A percentile compares a stretch with the other conserved stretches of the same genome.
phyloP scores from a whole-genome alignment of 2,888 invertebrate species.

The Notocelia uddmanniana region DNA sequence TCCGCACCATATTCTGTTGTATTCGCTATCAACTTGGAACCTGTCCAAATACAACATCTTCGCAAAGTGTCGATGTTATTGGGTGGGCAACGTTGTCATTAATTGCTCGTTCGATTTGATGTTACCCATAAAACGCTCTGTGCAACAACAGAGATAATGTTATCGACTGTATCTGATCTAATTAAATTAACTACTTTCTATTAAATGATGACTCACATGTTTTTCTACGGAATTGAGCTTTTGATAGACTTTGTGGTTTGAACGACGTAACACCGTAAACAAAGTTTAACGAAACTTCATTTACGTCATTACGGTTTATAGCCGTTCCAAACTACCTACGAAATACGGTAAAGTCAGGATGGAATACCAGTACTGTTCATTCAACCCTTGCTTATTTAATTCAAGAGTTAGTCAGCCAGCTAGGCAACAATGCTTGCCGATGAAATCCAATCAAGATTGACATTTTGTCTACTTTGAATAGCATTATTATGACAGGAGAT shows the following conservation, averaged over 20 bases:
- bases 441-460: constrained; percentile 6
- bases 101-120: constrained; percentile 44
- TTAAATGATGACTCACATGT: constrained; percentile 32
- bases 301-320: constrained; percentile 36
- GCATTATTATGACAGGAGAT: no score
- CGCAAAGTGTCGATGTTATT: constrained; percentile 45
- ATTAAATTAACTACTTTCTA: constrained; percentile 41
- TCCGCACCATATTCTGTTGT: background rate
- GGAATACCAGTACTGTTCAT: constrained; percentile 9
- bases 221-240: constrained; percentile 21
- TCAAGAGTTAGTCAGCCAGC: background rate
- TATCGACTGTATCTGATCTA: constrained; percentile 34
- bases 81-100: constrained; percentile 46
- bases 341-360: constrained; percentile 1
- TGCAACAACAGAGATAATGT: constrained; percentile 35
- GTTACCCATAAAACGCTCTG: constrained; percentile 37
- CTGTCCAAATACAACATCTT: constrained; percentile 38
- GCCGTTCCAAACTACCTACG: constrained; percentile 15
- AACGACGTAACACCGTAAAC: constrained; percentile 27
- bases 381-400: constrained; percentile 3
- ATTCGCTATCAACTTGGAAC: constrained; percentile 32
- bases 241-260: constrained; percentile 31
- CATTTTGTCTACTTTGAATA: background rate
- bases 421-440: background rate
- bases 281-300: constrained; percentile 27